Evolutionary conservation across 2,888 invertebrate genomes (phyloP).

Genomic region (Sinodicranocentrus sp.): DNA sequence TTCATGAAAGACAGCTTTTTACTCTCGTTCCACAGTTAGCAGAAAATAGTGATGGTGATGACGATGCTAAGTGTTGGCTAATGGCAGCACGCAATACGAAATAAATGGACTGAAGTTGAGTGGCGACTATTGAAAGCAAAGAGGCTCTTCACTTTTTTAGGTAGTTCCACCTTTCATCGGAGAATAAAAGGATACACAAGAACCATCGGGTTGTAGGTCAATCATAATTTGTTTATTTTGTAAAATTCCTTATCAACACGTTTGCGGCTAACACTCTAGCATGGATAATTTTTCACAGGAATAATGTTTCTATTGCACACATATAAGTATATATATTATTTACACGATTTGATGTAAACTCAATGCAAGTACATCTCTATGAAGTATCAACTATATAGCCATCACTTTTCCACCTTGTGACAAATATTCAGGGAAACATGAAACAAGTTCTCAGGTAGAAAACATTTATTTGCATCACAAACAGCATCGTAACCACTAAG

Average conservation of each 20-base stretch:
- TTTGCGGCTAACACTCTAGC: not conserved
- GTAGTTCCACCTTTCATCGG: not conserved
- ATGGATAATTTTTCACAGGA: not conserved
- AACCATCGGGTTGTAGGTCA: not conserved
- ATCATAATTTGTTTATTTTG: conserved; percentile 26
- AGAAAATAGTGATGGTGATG: too few species aligned
- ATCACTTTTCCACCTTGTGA: conserved; percentile 2
- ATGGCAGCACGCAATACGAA: not conserved
- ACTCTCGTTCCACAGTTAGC: too few species aligned
- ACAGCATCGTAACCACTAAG: not conserved
- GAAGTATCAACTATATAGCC: not conserved
- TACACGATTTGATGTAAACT: too few species aligned
- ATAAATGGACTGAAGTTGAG: not conserved
- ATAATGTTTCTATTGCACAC: not conserved
- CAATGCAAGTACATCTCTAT: not conserved
- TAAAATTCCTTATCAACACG: conserved; percentile 15
- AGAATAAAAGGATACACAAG: not conserved
- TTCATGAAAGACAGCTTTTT: too few species aligned
- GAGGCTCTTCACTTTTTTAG: not conserved
- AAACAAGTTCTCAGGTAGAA: conserved; percentile 28
- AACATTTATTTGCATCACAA: conserved; percentile 33
- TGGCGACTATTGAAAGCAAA: not conserved
- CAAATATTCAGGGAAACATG: conserved; percentile 1
- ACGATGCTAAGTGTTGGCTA: not conserved
- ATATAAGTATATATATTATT: too few species aligned